A percentile compares a stretch with the other conserved stretches of the same genome.
These are phyloP conservation scores for Eurypyga helias DNA, from an alignment of 2,113 vertebrate species.

Conservation along the genomic window DNA sequence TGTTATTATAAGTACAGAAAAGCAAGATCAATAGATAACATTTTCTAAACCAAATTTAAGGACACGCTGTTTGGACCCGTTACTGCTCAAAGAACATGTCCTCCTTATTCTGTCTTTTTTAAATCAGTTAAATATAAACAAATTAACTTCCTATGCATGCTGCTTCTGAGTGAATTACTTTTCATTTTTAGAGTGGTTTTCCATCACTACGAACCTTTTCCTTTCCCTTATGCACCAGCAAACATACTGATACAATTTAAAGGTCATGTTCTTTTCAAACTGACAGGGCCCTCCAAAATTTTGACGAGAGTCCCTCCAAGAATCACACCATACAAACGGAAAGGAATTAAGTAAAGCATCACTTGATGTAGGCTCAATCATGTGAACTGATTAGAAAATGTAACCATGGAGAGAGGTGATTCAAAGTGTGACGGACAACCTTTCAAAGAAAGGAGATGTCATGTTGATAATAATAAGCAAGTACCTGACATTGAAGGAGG, in stretches of 20 bases:
- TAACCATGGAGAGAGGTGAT: conserved; percentile 67
- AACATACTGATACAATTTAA: conserved; percentile 99
- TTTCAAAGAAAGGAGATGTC: conserved; percentile 78
- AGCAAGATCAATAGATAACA: background rate
- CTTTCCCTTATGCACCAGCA: conserved; percentile 95
- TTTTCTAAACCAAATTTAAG: background rate
- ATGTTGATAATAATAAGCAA: conserved; percentile 71
- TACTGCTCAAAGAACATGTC: background rate
- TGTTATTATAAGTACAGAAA: background rate
- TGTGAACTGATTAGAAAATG: conserved; percentile 89
- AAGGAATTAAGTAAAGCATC: conserved; percentile 90
- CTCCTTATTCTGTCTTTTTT: background rate
- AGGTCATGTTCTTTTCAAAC: conserved; percentile 99
- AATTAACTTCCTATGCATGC: conserved; percentile 69
- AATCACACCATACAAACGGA: conserved; percentile 81
- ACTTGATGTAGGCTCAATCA: conserved; percentile 83
- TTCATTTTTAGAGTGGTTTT: conserved; percentile 80
- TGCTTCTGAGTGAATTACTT: conserved; percentile 81
- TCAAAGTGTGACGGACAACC: conserved; percentile 75
- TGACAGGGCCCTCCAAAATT: conserved; percentile 99
- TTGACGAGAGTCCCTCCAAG: conserved; percentile 94
- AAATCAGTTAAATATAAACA: conserved; percentile 74
- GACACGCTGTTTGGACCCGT: background rate
- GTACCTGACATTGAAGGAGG: conserved; percentile 58
- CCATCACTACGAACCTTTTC: conserved; percentile 91